Evolutionary conservation across 2,113 vertebrate genomes (phyloP).

Genomic region (Thomomys bottae): DNA sequence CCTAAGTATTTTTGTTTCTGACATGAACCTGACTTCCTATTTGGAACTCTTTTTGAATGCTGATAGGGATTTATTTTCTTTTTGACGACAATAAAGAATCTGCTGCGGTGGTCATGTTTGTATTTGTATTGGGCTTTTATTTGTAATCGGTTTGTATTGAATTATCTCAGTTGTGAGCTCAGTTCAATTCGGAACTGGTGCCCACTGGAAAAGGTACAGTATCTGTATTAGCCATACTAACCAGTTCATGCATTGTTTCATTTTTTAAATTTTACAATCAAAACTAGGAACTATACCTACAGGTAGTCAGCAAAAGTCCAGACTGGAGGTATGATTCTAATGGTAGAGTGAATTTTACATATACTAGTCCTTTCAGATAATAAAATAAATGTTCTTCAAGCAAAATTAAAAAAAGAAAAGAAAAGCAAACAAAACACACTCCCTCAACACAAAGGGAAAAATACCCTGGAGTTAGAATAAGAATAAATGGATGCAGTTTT

Average conservation of each 20-base stretch:
- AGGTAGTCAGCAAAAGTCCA: too few species aligned
- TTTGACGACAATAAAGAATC: neutral
- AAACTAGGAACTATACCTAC: neutral
- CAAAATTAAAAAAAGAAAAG: too few species aligned
- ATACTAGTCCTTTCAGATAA: too few species aligned
- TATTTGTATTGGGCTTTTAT: neutral
- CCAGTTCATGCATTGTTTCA: neutral
- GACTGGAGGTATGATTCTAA: too few species aligned
- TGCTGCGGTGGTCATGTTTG: neutral
- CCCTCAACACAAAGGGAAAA: neutral
- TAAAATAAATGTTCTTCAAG: too few species aligned
- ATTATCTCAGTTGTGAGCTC: neutral
- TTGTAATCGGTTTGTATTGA: too few species aligned
- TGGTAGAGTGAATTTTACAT: too few species aligned
- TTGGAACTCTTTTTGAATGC: neutral
- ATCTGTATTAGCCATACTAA: neutral
- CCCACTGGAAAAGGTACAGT: neutral
- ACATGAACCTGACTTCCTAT: neutral
- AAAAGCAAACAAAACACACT: too few species aligned
- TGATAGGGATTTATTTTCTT: neutral
- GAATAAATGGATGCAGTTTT: neutral
- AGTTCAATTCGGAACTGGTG: constrained; percentile 8
- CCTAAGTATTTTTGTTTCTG: neutral
- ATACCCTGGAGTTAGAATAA: neutral
- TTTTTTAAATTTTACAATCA: neutral